Evolutionary conservation across 1,140 invertebrate species (phyloP).

Genomic region (Aphidius gifuensis): DNA sequence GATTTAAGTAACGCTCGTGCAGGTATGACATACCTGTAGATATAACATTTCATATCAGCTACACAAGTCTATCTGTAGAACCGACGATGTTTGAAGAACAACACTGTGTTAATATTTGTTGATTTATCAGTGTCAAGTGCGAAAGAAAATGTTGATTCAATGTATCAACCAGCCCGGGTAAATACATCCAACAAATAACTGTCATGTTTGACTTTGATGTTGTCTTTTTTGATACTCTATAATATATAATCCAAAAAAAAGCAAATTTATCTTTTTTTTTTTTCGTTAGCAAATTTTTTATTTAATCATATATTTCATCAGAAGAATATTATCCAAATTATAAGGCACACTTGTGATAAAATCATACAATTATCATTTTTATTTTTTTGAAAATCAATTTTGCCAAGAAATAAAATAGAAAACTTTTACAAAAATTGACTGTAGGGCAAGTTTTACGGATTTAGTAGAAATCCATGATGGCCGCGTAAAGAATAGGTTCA

Average conservation of each 20-base stretch:
- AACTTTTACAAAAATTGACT: constrained; percentile 11
- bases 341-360: too few species aligned
- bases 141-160: constrained; percentile 35
- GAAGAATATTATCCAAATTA: too few species aligned
- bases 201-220: constrained; percentile 12
- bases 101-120: constrained; percentile 39
- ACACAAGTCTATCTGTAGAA: too few species aligned
- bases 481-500: constrained; percentile 39
- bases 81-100: constrained; percentile 26
- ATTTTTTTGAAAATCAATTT: constrained; percentile 7
- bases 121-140: constrained; percentile 40
- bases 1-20: too few species aligned
- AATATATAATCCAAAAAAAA: too few species aligned
- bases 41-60: too few species aligned
- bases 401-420: neutral
- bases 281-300: too few species aligned
- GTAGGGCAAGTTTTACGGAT: constrained; percentile 33
- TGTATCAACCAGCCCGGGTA: constrained; percentile 14
- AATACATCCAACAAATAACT: constrained; percentile 6
- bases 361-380: neutral
- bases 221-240: too few species aligned
- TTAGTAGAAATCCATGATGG: constrained; percentile 53
- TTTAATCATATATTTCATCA: too few species aligned
- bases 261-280: too few species aligned
- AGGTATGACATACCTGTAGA: too few species aligned